Percentiles rank a stretch among this genome's conserved stretches.
phyloP scores from a whole-genome alignment of 2,888 invertebrate genomes.

The Halictus quadricinctus region DNA sequence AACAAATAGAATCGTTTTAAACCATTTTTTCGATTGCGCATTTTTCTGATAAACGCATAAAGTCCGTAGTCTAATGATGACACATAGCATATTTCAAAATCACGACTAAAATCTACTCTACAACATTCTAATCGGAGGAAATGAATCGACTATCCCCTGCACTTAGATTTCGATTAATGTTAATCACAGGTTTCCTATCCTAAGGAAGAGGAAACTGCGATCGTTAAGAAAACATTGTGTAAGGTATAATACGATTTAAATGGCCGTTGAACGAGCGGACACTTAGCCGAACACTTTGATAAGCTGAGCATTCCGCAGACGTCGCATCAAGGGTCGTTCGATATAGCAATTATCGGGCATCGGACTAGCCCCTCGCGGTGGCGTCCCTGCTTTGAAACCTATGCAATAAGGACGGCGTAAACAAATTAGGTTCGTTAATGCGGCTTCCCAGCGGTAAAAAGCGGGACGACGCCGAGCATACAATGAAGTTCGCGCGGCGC shows the following conservation, averaged over 20 bases:
- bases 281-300: neutral
- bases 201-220: neutral
- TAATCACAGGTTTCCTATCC: neutral
- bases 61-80: too few species aligned
- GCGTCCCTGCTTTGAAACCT: neutral
- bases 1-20: too few species aligned
- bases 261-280: neutral
- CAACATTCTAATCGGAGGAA: neutral
- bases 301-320: neutral
- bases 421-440: constrained; percentile 28
- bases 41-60: too few species aligned
- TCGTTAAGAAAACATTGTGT: neutral
- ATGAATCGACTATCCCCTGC: neutral
- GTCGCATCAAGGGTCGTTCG: neutral
- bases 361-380: neutral
- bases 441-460: constrained; percentile 3
- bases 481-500: constrained; percentile 60
- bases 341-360: neutral
- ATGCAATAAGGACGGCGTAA: constrained; percentile 5
- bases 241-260: neutral
- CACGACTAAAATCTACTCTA: neutral
- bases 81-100: too few species aligned
- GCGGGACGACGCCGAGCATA: constrained; percentile 40
- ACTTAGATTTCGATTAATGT: neutral
- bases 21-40: too few species aligned